These are phyloP conservation scores for Nerophis ophidion DNA, from an alignment of 2,113 vertebrate species.

Conservation along the genomic window DNA sequence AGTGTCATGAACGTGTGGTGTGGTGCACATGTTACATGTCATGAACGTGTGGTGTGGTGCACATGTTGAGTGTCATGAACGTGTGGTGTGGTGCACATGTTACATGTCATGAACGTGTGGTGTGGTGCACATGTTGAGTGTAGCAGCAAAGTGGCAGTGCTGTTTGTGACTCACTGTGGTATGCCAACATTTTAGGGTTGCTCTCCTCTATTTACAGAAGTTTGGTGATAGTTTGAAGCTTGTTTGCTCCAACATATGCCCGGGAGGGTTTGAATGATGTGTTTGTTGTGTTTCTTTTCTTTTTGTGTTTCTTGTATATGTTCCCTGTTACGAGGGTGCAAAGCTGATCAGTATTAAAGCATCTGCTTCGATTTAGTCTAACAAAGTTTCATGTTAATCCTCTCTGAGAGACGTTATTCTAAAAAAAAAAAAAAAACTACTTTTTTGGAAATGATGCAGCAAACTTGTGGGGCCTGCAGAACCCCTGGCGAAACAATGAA, in stretches of 20 bases:
- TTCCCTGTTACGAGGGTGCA: not conserved
- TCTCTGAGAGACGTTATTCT: constrained; percentile 3
- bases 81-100: too few species aligned
- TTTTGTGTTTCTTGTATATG: constrained; percentile 19
- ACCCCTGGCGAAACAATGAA: not conserved
- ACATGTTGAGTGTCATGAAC: not conserved
- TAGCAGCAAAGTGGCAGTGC: not conserved
- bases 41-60: not conserved
- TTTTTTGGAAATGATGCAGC: too few species aligned
- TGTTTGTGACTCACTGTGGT: constrained; percentile 54
- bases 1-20: too few species aligned
- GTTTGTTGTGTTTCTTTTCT: constrained; percentile 14
- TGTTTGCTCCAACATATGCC: constrained; percentile 20
- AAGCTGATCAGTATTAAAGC: constrained; percentile 10
- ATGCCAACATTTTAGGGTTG: constrained; percentile 31
- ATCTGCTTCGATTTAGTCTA: constrained; percentile 46
- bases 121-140: not conserved
- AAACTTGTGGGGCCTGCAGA: too few species aligned
- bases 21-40: too few species aligned
- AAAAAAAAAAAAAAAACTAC: not conserved
- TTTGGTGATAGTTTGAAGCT: constrained; percentile 15
- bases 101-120: too few species aligned
- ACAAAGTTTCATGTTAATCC: constrained; percentile 16
- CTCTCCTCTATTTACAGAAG: constrained; percentile 32
- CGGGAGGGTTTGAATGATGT: constrained; percentile 8